phyloP scores from a whole-genome alignment of 2,888 invertebrate genomes.

The Drosophila buzzatii region DNA sequence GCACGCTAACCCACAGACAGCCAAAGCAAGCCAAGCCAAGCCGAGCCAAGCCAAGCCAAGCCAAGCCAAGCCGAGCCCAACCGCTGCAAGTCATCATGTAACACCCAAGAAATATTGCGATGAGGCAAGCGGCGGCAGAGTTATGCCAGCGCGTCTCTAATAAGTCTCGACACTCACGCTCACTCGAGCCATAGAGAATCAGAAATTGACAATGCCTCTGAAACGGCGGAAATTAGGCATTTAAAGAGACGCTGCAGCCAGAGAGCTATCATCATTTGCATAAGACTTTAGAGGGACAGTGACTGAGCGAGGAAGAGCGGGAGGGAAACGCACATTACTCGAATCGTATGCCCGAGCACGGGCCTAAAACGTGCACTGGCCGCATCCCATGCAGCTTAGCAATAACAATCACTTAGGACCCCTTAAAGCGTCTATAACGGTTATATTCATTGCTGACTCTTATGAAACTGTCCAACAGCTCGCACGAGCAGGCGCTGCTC shows the following conservation, averaged over 20 bases:
- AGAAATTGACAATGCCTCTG: constrained; percentile 73
- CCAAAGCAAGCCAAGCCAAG: not conserved
- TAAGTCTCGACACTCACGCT: constrained; percentile 45
- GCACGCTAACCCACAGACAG: constrained; percentile 57
- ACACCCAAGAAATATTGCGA: constrained; percentile 72
- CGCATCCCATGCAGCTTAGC: constrained; percentile 39
- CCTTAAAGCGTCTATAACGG: constrained; percentile 36
- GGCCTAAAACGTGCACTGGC: constrained; percentile 43
- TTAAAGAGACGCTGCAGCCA: constrained; percentile 17
- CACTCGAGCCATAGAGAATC: constrained; percentile 51
- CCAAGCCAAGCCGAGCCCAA: not conserved
- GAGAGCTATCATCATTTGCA: constrained; percentile 63
- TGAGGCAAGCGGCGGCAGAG: constrained; percentile 60
- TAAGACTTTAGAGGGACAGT: constrained; percentile 33
- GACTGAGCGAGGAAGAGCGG: not conserved
- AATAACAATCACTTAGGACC: constrained; percentile 6
- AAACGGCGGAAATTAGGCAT: constrained; percentile 71
- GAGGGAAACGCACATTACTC: constrained; percentile 34
- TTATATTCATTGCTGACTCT: constrained; percentile 21
- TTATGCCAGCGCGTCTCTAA: constrained; percentile 54
- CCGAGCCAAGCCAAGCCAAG: not conserved
- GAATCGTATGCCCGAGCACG: constrained; percentile 53
- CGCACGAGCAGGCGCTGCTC: constrained; percentile 2
- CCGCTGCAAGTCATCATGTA: constrained; percentile 66
- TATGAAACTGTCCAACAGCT: constrained; percentile 33